These are phyloP conservation scores for Rhopalosiphum maidis DNA, from an alignment of 1,140 invertebrate genomes.

Conservation along the genomic window DNA sequence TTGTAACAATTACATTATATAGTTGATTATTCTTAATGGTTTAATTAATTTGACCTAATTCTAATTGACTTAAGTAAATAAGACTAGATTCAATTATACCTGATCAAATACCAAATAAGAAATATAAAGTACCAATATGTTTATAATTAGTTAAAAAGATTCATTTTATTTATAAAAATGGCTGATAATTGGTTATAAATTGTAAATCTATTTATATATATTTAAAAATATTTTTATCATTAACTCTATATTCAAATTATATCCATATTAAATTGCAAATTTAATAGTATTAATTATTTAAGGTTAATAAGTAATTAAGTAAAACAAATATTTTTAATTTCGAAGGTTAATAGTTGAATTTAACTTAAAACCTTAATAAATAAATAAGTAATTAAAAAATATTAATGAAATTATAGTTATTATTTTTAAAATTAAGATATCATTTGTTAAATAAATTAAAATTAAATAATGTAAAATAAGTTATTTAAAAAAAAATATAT, in stretches of 20 bases:
- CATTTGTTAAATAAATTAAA: too few relatives aligned
- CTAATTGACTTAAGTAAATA: not conserved
- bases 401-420: too few relatives aligned
- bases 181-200: not conserved
- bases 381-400: too few relatives aligned
- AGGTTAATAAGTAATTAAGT: too few relatives aligned
- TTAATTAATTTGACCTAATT: not conserved
- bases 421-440: too few relatives aligned
- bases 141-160: not conserved
- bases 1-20: not conserved
- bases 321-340: not conserved
- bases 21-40: not conserved
- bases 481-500: too few relatives aligned
- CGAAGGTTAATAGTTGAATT: not conserved
- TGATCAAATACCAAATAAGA: too few relatives aligned
- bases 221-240: too few relatives aligned
- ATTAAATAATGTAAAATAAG: too few relatives aligned
- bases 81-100: not conserved
- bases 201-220: not conserved
- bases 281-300: not conserved
- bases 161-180: too few relatives aligned
- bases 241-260: not conserved
- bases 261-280: conserved; percentile 19
- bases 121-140: not conserved
- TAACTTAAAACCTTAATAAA: too few relatives aligned